Evolutionary conservation across 2,113 vertebrate genomes (phyloP).

Genomic region (Oncorhynchus keta): DNA sequence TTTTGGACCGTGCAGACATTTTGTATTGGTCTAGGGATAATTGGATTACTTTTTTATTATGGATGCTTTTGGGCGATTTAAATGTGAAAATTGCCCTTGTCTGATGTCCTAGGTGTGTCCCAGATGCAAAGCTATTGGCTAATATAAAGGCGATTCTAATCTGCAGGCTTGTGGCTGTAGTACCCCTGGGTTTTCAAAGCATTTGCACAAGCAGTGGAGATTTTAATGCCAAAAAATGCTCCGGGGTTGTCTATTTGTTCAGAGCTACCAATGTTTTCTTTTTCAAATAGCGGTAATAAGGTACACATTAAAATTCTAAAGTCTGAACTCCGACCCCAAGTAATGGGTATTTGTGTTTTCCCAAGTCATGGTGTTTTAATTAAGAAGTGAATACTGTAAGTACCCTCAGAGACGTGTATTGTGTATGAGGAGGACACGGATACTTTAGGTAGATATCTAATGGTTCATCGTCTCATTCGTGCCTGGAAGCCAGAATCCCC

Average conservation of each 20-base stretch:
- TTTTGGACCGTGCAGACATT: not conserved
- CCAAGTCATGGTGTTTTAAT: constrained; percentile 28
- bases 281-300: not conserved
- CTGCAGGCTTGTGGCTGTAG: not conserved
- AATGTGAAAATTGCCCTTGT: not conserved
- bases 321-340: not conserved
- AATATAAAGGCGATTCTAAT: not conserved
- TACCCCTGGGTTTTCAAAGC: constrained; percentile 8
- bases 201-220: not conserved
- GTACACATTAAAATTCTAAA: not conserved
- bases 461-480: constrained; percentile 30
- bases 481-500: not conserved
- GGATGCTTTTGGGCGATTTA: too few relatives aligned
- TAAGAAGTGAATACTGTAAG: constrained; percentile 8
- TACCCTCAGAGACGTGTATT: constrained; percentile 25
- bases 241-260: not conserved
- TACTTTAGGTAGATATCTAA: constrained; percentile 22
- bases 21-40: too few relatives aligned
- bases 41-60: too few relatives aligned
- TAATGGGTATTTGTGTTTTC: constrained; percentile 16
- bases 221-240: not conserved
- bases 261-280: not conserved
- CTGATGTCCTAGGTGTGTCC: not conserved
- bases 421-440: constrained; percentile 20
- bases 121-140: not conserved